phyloP scores from a whole-genome alignment of 2,888 invertebrate genomes.

The Tachina lurida region DNA sequence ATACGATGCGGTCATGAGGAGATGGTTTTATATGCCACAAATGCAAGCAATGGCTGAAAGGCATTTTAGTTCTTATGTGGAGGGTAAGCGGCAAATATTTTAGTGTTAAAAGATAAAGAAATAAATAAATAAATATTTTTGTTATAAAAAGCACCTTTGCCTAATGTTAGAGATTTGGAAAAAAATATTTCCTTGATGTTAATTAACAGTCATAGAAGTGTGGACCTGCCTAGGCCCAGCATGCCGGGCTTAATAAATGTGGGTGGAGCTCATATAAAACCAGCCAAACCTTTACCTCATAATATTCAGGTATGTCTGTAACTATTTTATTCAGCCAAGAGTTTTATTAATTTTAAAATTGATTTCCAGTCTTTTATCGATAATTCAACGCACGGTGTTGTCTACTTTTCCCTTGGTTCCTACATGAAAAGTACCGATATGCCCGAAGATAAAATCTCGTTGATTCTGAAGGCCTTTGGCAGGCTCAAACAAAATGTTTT shows the following conservation, averaged over 20 bases:
- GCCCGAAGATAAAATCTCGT: constrained; percentile 80
- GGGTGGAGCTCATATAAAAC: constrained; percentile 81
- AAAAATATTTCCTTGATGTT: constrained; percentile 84
- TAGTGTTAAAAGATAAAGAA: background rate
- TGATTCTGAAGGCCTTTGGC: constrained; percentile 82
- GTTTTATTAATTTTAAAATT: too few species aligned
- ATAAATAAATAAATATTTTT: background rate
- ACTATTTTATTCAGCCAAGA: background rate
- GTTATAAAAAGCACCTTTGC: constrained; percentile 77
- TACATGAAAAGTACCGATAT: constrained; percentile 82
- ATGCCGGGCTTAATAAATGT: constrained; percentile 81
- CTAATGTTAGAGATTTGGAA: constrained; percentile 83
- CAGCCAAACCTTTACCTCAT: constrained; percentile 77
- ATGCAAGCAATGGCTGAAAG: constrained; percentile 81
- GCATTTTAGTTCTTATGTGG: constrained; percentile 77
- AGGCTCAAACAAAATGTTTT: constrained; percentile 83
- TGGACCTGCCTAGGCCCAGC: constrained; percentile 83
- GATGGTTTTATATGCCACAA: constrained; percentile 80
- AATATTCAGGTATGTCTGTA: constrained; percentile 77
- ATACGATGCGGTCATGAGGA: constrained; percentile 78
- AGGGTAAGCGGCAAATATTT: constrained; percentile 73
- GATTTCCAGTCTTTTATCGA: constrained; percentile 79
- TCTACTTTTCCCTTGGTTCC: constrained; percentile 84
- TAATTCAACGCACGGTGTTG: constrained; percentile 82
- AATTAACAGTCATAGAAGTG: constrained; percentile 84